A percentile compares a stretch with the other conserved stretches of the same genome.
Conservation (phyloP, 2,113 vertebrate genomes). For the Helogale parvula region DNA sequence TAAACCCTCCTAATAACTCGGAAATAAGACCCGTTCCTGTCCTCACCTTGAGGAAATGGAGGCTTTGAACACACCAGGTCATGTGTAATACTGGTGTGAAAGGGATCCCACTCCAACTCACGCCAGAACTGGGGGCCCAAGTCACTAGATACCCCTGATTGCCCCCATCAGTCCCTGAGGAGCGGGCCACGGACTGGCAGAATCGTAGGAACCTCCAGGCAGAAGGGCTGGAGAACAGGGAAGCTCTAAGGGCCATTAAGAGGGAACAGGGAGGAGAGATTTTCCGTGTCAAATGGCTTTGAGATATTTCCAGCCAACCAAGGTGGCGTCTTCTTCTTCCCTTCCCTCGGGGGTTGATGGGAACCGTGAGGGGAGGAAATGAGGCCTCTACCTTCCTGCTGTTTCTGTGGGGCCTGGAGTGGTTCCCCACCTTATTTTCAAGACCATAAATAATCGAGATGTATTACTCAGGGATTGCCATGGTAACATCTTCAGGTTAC, state of each 20-base stretch:
- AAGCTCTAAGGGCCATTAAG: not conserved
- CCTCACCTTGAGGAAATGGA: not conserved
- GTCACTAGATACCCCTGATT: not conserved
- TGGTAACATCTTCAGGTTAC: constrained; percentile 85
- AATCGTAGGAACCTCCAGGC: not conserved
- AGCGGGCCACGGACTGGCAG: not conserved
- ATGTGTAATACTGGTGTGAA: not conserved
- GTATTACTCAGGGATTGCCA: constrained; percentile 85
- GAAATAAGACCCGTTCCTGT: not conserved
- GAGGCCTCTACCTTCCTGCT: constrained; percentile 14
- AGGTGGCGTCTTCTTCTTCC: not conserved
- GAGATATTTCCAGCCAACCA: not conserved
- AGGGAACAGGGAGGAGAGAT: not conserved
- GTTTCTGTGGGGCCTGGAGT: constrained; percentile 71
- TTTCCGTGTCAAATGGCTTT: not conserved
- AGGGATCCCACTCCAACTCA: not conserved
- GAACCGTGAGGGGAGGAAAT: constrained; percentile 10
- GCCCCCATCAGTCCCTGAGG: no score
- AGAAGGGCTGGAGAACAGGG: not conserved
- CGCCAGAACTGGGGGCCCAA: not conserved
- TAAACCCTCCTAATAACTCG: not conserved
- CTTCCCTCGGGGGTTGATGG: not conserved
- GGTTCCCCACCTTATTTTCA: constrained; percentile 71
- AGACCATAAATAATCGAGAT: constrained; percentile 85
- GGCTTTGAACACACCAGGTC: not conserved